Conservation (phyloP, 2,888 invertebrate genomes). For the Muschampia plurimacula region DNA sequence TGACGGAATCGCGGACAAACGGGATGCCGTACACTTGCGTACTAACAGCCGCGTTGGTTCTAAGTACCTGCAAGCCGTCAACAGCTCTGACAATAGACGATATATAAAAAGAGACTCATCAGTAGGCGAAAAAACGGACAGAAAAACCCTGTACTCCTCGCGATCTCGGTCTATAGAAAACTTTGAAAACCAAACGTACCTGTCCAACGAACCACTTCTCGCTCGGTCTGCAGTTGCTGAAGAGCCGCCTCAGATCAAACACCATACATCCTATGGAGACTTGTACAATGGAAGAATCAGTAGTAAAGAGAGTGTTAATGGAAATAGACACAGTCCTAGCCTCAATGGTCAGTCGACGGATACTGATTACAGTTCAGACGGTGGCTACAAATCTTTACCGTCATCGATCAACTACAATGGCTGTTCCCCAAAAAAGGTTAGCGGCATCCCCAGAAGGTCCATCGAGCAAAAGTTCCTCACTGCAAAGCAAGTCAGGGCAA, state of each 20-base stretch:
- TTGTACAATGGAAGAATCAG: constrained; percentile 76
- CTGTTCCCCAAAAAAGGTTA: constrained; percentile 73
- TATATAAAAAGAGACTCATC: constrained; percentile 76
- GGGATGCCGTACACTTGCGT: constrained; percentile 68
- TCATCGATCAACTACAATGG: constrained; percentile 78
- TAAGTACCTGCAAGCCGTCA: constrained; percentile 79
- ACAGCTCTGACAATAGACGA: constrained; percentile 61
- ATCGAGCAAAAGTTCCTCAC: constrained; percentile 78
- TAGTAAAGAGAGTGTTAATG: constrained; percentile 76
- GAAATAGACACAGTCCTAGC: constrained; percentile 74
- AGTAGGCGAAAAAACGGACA: constrained; percentile 67
- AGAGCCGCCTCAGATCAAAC: constrained; percentile 69
- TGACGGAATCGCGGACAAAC: constrained; percentile 58
- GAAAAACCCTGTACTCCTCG: constrained; percentile 65
- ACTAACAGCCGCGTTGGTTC: constrained; percentile 80
- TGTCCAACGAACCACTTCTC: constrained; percentile 58
- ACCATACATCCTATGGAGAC: constrained; percentile 80
- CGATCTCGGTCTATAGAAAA: constrained; percentile 83
- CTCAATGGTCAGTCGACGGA: constrained; percentile 79
- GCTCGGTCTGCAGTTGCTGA: constrained; percentile 66
- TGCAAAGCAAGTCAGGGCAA: constrained; percentile 77
- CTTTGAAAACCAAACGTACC: constrained; percentile 69
- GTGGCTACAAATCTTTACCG: constrained; percentile 82
- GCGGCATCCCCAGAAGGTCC: constrained; percentile 80
- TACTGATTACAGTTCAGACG: constrained; percentile 82